Percentiles rank a stretch among this genome's conserved stretches.
These are phyloP conservation scores for Seira ritae DNA, from an alignment of 2,888 invertebrate species.

Conservation along the genomic window DNA sequence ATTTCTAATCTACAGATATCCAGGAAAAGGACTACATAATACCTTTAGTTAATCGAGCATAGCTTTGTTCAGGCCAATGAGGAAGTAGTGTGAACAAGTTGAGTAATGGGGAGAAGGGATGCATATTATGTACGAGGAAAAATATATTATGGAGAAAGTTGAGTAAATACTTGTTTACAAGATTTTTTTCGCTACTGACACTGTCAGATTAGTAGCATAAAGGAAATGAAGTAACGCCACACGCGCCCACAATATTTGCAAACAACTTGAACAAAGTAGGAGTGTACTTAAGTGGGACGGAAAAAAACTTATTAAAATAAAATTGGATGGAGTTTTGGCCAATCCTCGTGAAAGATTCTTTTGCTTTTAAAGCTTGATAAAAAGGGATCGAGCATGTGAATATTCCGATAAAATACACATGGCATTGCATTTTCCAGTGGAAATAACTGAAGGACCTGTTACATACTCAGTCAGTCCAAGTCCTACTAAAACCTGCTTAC, in stretches of 20 bases:
- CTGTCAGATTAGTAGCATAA: background rate
- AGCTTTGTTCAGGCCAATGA: background rate
- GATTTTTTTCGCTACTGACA: slow-evolving; percentile 21
- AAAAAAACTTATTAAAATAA: background rate
- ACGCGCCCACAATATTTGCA: background rate
- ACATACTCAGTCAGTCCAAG: background rate
- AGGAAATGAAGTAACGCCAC: background rate
- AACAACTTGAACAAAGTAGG: background rate
- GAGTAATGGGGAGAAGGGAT: background rate
- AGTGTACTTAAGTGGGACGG: background rate
- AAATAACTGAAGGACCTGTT: background rate
- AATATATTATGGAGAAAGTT: slow-evolving; percentile 4
- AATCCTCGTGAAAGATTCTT: background rate
- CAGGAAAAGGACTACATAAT: slow-evolving; percentile 58
- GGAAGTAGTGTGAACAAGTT: background rate
- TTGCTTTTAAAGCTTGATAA: too few relatives aligned
- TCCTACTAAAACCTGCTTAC: background rate
- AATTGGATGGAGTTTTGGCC: background rate
- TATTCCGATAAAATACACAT: background rate
- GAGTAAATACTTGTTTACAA: slow-evolving; percentile 22
- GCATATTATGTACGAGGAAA: background rate
- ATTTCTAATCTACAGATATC: too few relatives aligned
- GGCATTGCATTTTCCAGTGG: background rate
- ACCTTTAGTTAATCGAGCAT: slow-evolving; percentile 39
- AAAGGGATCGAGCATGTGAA: too few relatives aligned